phyloP scores from a whole-genome alignment of 2,888 invertebrate genomes.

The Aphidoletes aphidimyza region DNA sequence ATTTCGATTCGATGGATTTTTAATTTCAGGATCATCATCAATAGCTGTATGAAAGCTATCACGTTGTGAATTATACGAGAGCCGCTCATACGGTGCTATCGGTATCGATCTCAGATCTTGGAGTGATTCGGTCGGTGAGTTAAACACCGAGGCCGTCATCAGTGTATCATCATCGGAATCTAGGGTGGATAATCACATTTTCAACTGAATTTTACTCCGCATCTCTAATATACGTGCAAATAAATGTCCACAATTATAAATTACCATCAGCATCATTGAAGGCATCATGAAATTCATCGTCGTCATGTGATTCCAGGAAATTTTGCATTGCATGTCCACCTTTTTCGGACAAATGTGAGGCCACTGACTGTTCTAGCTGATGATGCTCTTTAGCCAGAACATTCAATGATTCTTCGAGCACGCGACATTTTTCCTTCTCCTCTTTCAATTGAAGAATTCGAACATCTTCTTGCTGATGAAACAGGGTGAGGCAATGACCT shows the following conservation, averaged over 20 bases:
- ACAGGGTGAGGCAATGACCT: constrained; percentile 72
- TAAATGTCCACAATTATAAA: constrained; percentile 23
- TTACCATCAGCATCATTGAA: constrained; percentile 64
- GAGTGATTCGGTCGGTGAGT: constrained; percentile 58
- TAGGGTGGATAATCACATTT: constrained; percentile 57
- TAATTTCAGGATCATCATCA: constrained; percentile 55
- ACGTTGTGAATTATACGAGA: constrained; percentile 32
- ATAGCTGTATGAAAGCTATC: background rate
- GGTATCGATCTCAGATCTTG: constrained; percentile 57
- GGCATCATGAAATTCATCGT: constrained; percentile 66
- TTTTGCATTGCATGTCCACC: constrained; percentile 61
- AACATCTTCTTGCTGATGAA: constrained; percentile 73
- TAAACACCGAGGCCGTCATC: constrained; percentile 61
- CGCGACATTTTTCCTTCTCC: constrained; percentile 71
- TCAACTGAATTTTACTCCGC: background rate
- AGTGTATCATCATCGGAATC: constrained; percentile 67
- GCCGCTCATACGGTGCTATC: constrained; percentile 57
- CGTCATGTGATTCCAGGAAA: constrained; percentile 58
- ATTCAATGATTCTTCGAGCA: constrained; percentile 74
- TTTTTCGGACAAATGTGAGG: constrained; percentile 68
- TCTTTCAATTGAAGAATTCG: constrained; percentile 62
- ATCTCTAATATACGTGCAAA: background rate
- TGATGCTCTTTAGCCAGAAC: constrained; percentile 76
- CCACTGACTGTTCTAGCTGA: constrained; percentile 74
- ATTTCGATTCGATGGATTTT: constrained; percentile 57